phyloP scores from a whole-genome alignment of 2,888 invertebrate species.

The Rotaria socialis region DNA sequence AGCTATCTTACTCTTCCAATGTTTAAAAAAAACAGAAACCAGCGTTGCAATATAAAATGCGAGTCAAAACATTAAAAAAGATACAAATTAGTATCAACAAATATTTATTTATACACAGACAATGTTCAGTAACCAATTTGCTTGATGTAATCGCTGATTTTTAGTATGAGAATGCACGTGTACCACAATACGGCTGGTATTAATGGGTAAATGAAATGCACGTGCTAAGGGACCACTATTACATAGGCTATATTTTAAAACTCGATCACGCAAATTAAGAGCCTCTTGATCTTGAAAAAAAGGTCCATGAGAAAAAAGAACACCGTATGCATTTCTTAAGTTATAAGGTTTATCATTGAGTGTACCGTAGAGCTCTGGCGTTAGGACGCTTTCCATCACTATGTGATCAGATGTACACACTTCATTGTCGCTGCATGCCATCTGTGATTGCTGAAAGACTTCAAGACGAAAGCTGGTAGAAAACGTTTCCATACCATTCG shows the following conservation, averaged over 20 bases:
- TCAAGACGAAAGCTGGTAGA: conserved; percentile 7
- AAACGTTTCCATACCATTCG: conserved; percentile 7
- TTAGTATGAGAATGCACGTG: background rate
- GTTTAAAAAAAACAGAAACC: too few species aligned
- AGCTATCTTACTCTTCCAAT: too few species aligned
- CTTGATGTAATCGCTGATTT: background rate
- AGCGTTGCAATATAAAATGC: too few species aligned
- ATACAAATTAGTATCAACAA: background rate
- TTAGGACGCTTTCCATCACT: background rate
- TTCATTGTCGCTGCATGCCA: background rate
- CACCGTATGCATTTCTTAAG: conserved; percentile 13
- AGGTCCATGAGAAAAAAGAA: conserved; percentile 1
- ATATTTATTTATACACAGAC: background rate
- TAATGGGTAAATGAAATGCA: background rate
- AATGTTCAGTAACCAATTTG: background rate
- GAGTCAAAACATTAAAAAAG: too few species aligned
- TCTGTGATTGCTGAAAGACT: background rate
- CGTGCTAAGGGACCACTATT: conserved; percentile 6
- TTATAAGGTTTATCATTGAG: conserved; percentile 19
- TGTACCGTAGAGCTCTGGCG: background rate
- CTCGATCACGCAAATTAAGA: background rate
- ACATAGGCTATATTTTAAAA: background rate
- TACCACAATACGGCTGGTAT: background rate
- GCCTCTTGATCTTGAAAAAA: conserved; percentile 5
- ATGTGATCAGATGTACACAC: background rate